A percentile compares a stretch with the other conserved stretches of the same genome.
phyloP scores from a whole-genome alignment of 2,797 vertebrate species.

The Acestrorhynchus altus region DNA sequence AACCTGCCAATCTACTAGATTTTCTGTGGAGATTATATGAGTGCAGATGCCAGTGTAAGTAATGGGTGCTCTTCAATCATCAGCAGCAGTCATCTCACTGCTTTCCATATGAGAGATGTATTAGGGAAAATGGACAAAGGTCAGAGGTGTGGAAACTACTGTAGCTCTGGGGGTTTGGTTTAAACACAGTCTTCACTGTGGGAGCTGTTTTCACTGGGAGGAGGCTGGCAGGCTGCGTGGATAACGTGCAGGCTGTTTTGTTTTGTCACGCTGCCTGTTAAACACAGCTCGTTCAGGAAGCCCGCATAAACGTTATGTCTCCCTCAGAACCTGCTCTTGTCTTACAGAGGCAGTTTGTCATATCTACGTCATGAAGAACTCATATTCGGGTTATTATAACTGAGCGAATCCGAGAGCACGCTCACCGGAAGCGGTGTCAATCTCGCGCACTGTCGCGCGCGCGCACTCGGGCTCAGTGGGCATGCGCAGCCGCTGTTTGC shows the following conservation, averaged over 20 bases:
- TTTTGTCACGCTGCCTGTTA: not conserved
- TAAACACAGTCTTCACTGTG: slow-evolving; percentile 1
- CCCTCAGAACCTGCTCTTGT: slow-evolving; percentile 6
- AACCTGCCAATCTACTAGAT: no score
- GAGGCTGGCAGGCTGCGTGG: no score
- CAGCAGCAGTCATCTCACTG: not conserved
- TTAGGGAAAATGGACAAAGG: not conserved
- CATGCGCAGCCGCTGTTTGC: slow-evolving; percentile 60
- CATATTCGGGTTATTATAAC: not conserved
- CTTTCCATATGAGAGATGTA: not conserved
- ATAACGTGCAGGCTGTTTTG: not conserved
- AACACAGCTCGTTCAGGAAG: not conserved
- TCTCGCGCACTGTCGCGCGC: not conserved
- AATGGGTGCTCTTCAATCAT: no score
- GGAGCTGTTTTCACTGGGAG: slow-evolving; percentile 13
- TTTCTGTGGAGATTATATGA: no score
- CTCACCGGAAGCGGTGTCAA: not conserved
- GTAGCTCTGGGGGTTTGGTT: not conserved
- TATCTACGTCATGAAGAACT: slow-evolving; percentile 1
- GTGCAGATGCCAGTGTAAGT: no score
- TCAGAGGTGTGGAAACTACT: not conserved
- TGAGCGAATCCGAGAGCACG: not conserved
- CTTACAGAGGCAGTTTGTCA: not conserved
- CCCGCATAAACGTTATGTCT: slow-evolving; percentile 13
- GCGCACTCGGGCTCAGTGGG: not conserved